phyloP scores from a whole-genome alignment of 2,888 invertebrate genomes.

The Rhamnusium bicolor region DNA sequence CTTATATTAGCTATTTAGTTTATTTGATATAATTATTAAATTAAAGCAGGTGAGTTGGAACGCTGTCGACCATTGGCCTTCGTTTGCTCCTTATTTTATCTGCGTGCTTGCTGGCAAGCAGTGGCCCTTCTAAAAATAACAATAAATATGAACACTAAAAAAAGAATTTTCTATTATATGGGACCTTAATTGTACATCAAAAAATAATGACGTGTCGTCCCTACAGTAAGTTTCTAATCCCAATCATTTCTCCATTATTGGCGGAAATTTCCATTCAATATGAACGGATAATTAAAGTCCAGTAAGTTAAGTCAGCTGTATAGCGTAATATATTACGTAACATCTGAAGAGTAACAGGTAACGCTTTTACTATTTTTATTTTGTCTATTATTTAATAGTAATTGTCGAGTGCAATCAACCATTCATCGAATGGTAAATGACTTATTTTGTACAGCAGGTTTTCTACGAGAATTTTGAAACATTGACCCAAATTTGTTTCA shows the following conservation, averaged over 20 bases:
- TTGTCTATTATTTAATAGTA: constrained; percentile 20
- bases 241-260: background rate
- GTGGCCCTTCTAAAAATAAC: no score
- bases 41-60: no score
- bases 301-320: constrained; percentile 5
- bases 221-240: constrained; percentile 8
- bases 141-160: no score
- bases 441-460: background rate
- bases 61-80: no score
- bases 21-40: no score
- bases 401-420: constrained; percentile 1
- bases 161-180: no score
- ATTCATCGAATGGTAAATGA: constrained; percentile 7
- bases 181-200: no score
- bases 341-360: constrained; percentile 1
- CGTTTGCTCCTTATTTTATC: no score
- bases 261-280: constrained; percentile 11
- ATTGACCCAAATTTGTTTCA: constrained; percentile 5
- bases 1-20: no score
- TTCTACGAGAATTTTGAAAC: background rate
- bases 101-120: no score
- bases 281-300: background rate
- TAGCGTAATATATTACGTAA: constrained; percentile 5
- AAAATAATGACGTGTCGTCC: background rate
- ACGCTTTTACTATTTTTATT: constrained; percentile 8